Evolutionary conservation across 2,113 vertebrate genomes (phyloP), one percentile per base, ranked within the genome.

Genomic region (Nothocercus julius): DNA sequence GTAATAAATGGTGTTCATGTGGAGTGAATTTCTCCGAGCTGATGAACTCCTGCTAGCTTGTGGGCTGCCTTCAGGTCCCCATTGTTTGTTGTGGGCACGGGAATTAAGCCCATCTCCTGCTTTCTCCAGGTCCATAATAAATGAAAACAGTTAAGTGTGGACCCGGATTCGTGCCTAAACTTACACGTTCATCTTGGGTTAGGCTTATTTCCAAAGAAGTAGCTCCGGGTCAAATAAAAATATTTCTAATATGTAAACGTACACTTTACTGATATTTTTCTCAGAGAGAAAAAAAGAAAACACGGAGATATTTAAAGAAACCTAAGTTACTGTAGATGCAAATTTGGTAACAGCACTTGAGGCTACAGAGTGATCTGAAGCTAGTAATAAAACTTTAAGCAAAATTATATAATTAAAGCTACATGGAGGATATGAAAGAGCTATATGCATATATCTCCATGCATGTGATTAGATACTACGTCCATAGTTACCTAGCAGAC

Each of bases 361-460:
- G 56, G 47, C 73, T 86, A 89, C 94, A 90, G 62, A 94, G 74
- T 80, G 70, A 93, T 67, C 16, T 80, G 56, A 89, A 93, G 73
- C 30, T 86, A 72, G 63, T 63, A 85, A 80, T 86, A 93, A 96
- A 97, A 93, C 66, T 87, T 85, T 77, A 96, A 97, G 85, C 96
- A 95, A 96, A 97, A 96, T 51, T 38, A 54, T 87, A 72, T 95
- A 96, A 98, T 97, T 97, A 97, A 97, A 97, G 56, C 64, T 89
- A 81, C 78, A 40, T 27, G 81, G 56, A 81, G 87, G 81, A 93
- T 91, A 91, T 42, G 80, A 92, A 97, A 93, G 62, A 81, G 67
- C 91, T 73, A 36, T 30, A 56, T 76, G 66, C 73, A 44, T 77
- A 27, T 49, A 69, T 94, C 61, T 94, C 32, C 44, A 70, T 16